These are phyloP conservation scores for Ascidia mentula DNA, from an alignment of 23 tunicate genomes.

Conservation along the genomic window DNA sequence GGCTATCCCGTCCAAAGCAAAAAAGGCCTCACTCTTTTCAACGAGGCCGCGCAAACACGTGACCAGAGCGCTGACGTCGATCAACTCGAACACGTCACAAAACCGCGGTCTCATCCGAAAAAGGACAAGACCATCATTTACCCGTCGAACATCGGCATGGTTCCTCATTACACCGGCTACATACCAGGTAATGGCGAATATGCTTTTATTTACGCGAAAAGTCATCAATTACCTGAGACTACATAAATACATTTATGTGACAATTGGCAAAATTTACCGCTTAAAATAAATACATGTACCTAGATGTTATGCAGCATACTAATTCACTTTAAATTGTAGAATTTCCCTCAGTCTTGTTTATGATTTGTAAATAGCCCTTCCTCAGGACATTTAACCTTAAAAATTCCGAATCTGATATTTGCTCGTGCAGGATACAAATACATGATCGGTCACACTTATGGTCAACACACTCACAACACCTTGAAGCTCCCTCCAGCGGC, in stretches of 20 bases:
- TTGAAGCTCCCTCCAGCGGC: constrained; percentile 58
- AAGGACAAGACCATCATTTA: constrained; percentile 56
- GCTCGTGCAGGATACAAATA: constrained; percentile 76
- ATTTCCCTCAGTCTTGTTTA: no score
- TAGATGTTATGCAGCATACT: no score
- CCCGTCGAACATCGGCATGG: constrained; percentile 71
- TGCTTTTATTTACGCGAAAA: no score
- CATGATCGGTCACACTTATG: constrained; percentile 85
- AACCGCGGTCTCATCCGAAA: background rate
- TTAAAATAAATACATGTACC: no score
- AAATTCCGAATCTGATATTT: background rate
- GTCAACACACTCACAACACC: constrained; percentile 86
- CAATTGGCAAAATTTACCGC: no score
- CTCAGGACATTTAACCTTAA: no score
- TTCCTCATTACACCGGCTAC: constrained; percentile 96
- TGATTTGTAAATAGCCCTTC: no score
- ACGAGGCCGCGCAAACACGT: constrained; percentile 25
- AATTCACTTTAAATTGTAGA: no score
- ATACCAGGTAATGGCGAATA: constrained; percentile 98
- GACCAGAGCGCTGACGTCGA: constrained; percentile 4
- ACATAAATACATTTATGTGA: no score
- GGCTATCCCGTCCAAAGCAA: constrained; percentile 62
- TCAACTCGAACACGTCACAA: background rate
- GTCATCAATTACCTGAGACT: no score
- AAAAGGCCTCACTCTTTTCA: constrained; percentile 48